Evolutionary conservation across 2,888 invertebrate species (phyloP).

Genomic region (Tricholauxania praeusta): DNA sequence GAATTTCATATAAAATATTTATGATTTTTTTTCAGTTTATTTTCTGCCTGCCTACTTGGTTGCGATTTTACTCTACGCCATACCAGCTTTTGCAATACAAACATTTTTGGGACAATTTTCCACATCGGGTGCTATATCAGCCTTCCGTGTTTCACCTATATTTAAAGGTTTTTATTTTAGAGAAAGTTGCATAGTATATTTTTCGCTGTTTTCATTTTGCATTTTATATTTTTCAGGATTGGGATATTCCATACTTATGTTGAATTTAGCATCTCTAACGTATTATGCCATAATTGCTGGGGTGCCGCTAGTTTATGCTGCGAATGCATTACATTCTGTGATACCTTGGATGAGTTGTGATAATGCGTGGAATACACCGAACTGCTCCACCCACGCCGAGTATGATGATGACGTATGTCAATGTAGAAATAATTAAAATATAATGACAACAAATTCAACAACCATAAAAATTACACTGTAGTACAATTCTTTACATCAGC

Average conservation of each 20-base stretch:
- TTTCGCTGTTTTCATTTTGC: not conserved
- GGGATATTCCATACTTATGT: constrained; percentile 80
- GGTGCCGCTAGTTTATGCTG: constrained; percentile 85
- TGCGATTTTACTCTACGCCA: constrained; percentile 64
- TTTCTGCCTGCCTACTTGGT: constrained; percentile 58
- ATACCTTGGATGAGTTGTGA: constrained; percentile 85
- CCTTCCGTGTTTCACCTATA: constrained; percentile 85
- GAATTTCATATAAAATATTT: not conserved
- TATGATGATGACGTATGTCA: constrained; percentile 56
- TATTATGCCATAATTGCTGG: constrained; percentile 88
- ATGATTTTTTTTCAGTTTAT: constrained; percentile 49
- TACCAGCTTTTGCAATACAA: constrained; percentile 90
- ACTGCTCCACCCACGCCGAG: constrained; percentile 58
- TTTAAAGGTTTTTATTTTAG: constrained; percentile 79
- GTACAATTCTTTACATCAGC: too few relatives aligned
- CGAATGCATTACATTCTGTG: constrained; percentile 75
- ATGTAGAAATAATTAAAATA: not conserved
- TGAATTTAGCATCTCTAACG: constrained; percentile 83
- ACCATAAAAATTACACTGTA: too few relatives aligned
- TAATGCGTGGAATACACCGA: constrained; percentile 82
- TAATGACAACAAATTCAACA: not conserved
- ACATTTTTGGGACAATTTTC: constrained; percentile 88
- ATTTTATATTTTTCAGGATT: constrained; percentile 52
- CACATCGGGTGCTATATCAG: constrained; percentile 83
- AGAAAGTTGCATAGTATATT: not conserved